Evolutionary conservation across 2,888 invertebrate species (phyloP), one percentile per base, ranked within the genome.

Genomic region (Ceratothoa steindachneri): DNA sequence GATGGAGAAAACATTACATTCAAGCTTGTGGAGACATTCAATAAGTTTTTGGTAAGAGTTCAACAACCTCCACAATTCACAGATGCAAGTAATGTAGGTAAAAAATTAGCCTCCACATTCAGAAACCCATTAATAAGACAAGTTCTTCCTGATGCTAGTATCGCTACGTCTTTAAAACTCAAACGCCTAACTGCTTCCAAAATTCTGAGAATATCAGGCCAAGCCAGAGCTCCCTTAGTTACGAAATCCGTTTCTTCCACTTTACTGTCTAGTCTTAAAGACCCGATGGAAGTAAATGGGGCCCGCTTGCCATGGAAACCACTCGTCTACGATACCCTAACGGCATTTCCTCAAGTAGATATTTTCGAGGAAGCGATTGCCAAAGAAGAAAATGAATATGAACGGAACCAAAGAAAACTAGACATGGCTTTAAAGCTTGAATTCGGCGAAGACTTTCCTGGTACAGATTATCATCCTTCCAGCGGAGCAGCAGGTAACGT

Each of bases 381-480:
- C 2, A 76, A 76, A 65, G 79, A 79, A 53, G 79, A 79, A 65
- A 74, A 76, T 31, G 79, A 79, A 53, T 76, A 79, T 55, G 74
- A 72, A 51, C 67, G 76, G 7, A 79, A 79, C 27, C 76, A 79
- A 51, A 75, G 71, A 30, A 79, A 79, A 41, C 53, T 79, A 7
- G 76, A 79, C 30, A 29, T 79, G 29, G 79, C 79, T 2, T 53
- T 79, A 15, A 52, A 74, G 30, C 75, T 75, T 69, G 79, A 79
- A 67, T 79, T 79, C 69, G 79, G 79, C 5, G 79, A 79, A 28
- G 79, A 79, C 52, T 79, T 79, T 41, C 79, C 79, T 24, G 79
- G 76, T 1, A 76, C 79, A 41, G 76, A 76, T 30, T 76, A 76
- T 52, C 30, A 76, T 15, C 78, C 78, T 15, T 69, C 71, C 31